Evolutionary conservation across 2,113 vertebrate species (phyloP).

Genomic region (Hassar affinis): DNA sequence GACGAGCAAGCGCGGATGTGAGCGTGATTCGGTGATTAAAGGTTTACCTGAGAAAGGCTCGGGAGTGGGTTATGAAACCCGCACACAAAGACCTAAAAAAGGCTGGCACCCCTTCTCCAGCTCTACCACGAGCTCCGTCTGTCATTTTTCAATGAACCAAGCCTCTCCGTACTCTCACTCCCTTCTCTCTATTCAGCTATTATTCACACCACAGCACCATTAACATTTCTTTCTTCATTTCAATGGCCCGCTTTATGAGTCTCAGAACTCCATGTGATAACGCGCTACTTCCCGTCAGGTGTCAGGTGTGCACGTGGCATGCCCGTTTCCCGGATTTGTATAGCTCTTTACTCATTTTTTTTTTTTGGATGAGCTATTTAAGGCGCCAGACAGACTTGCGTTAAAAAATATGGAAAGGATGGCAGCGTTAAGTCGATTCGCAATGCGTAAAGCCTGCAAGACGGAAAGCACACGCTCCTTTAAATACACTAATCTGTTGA

Average conservation of each 20-base stretch:
- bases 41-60: background rate
- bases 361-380: background rate
- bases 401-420: background rate
- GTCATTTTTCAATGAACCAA: constrained; percentile 2
- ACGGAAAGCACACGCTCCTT: background rate
- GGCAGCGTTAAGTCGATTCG: constrained; percentile 9
- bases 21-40: constrained; percentile 8
- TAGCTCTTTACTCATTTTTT: background rate
- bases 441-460: constrained; percentile 12
- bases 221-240: constrained; percentile 4
- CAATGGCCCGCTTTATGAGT: background rate
- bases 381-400: background rate
- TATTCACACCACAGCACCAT: constrained; percentile 5
- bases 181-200: constrained; percentile 15
- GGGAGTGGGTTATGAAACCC: background rate
- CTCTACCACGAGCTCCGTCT: background rate
- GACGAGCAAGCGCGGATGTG: background rate
- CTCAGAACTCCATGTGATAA: constrained; percentile 8
- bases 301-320: background rate
- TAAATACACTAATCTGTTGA: constrained; percentile 22
- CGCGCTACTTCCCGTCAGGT: constrained; percentile 4
- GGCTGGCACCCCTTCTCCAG: background rate
- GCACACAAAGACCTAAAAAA: constrained; percentile 9
- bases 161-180: background rate
- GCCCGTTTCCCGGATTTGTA: background rate